Evolutionary conservation across 2,797 vertebrate species (phyloP), one percentile per base, ranked within the genome.

Genomic region (Falco biarmicus): DNA sequence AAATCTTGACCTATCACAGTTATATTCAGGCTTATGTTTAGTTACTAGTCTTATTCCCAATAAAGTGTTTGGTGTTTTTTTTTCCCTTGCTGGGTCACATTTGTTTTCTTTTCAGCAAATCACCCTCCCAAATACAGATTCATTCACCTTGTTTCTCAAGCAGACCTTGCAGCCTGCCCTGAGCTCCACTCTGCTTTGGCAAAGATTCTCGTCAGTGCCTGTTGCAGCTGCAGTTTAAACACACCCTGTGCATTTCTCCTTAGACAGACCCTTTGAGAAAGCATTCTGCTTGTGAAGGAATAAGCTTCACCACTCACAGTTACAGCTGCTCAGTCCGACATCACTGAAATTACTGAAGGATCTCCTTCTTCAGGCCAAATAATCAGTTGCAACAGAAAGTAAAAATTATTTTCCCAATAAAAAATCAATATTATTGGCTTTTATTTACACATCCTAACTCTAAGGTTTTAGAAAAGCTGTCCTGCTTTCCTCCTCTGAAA

Each of bases 101-200:
- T 77, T 61, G 29, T 85, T 87, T 64, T 39, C n/a, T 87, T 82
- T 54, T 48, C 54, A 56, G 31, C 10, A 81, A 31, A 11, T 10
- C 39, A n/a, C 56, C 0, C 3, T 43, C 47, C 54, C 1, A 2
- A 68, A 18, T 2, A 37, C 22, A 24, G 69, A 50, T 10, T 13
- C 32, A 25, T 22, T 45, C 37, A 26, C 41, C 17, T 26, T 13
- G 7, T 34, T 68, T 50, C 59, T 82, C 51, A 32, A 25, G 45
- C 59, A 66, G 51, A 65, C 21, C 45, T 29, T 0, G 2, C 59
- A 78, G 59, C 47, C 53, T 50, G 50, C 34, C 43, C 47, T 0
- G 2, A 61, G 41, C 21, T 43, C 29, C 22, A 2, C 29, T 19
- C n/a, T 3, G 0, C 65, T 31, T 37, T 6, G 45, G 64, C 11